These are phyloP conservation scores for Oenanthe melanoleuca DNA, from an alignment of 2,113 vertebrate genomes.

Conservation along the genomic window DNA sequence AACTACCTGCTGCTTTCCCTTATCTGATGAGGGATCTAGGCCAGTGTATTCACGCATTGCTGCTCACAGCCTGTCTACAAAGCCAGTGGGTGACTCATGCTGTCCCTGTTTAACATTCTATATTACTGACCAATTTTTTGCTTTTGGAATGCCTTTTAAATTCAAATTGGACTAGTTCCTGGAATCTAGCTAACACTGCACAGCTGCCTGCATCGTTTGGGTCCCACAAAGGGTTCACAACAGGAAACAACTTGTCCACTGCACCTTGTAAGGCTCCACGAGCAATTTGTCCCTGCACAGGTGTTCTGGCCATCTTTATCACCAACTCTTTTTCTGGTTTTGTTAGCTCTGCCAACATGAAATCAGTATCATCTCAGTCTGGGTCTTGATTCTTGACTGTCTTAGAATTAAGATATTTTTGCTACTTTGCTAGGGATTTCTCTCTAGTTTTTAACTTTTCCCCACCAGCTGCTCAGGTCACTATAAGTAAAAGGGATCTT, in stretches of 20 bases:
- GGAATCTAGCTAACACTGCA: background rate
- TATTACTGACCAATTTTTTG: background rate
- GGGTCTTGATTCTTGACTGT: too few relatives aligned
- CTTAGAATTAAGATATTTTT: too few relatives aligned
- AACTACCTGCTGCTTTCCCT: background rate
- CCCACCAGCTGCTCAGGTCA: too few relatives aligned
- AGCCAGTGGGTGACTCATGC: background rate
- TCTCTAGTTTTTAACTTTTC: too few relatives aligned
- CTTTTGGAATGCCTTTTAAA: background rate
- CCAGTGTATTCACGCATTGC: background rate
- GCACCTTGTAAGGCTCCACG: background rate
- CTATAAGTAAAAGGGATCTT: too few relatives aligned
- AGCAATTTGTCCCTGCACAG: background rate
- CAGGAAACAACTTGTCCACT: background rate
- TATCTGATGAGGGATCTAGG: background rate
- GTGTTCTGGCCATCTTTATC: background rate
- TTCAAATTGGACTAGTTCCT: background rate
- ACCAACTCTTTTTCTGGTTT: too few relatives aligned
- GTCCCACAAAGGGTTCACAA: background rate
- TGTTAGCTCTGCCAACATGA: too few relatives aligned
- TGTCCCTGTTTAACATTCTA: background rate
- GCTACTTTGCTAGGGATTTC: too few relatives aligned
- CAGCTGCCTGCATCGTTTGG: background rate
- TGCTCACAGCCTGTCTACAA: background rate
- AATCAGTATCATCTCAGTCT: too few relatives aligned